A percentile compares a stretch with the other conserved stretches of the same genome.
Conservation (phyloP, 1,140 invertebrate species). For the Aculops lycopersici region DNA sequence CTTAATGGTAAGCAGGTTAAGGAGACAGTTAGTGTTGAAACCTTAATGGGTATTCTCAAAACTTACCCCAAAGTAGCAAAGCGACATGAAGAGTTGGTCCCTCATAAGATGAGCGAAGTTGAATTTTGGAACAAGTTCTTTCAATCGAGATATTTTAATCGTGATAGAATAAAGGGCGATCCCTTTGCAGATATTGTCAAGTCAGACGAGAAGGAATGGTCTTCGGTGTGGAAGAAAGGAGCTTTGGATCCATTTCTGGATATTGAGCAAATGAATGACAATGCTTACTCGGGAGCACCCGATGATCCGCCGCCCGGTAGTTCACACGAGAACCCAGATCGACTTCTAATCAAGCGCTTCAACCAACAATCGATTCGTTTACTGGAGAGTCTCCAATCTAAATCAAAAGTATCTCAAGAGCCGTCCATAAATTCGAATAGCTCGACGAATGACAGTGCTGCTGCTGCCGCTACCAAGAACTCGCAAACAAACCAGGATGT, state of each 20-base stretch:
- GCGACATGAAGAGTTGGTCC: constrained; percentile 87
- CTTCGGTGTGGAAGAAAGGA: constrained; percentile 37
- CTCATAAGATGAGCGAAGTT: constrained; percentile 63
- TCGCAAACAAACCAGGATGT: not conserved
- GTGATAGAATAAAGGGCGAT: constrained; percentile 70
- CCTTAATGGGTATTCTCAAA: constrained; percentile 91
- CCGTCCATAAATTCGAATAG: constrained; percentile 22
- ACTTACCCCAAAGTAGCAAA: constrained; percentile 91
- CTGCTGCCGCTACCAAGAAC: not conserved
- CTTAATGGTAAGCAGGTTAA: constrained; percentile 68
- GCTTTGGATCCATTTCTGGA: constrained; percentile 45
- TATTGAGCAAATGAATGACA: constrained; percentile 38
- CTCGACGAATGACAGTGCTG: not conserved
- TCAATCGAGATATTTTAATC: constrained; percentile 97
- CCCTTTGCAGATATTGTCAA: constrained; percentile 86
- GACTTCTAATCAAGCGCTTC: constrained; percentile 55
- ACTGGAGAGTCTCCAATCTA: no score
- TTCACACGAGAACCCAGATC: constrained; percentile 2
- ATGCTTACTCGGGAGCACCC: constrained; percentile 1
- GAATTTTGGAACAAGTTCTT: constrained; percentile 99
- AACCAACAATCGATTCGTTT: constrained; percentile 94
- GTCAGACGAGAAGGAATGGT: constrained; percentile 57
- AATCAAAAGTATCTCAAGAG: no score
- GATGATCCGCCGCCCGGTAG: constrained; percentile 1
- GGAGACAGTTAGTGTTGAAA: constrained; percentile 83